These are phyloP conservation scores for Xylocampa areola DNA, from an alignment of 2,888 invertebrate genomes.

Conservation along the genomic window DNA sequence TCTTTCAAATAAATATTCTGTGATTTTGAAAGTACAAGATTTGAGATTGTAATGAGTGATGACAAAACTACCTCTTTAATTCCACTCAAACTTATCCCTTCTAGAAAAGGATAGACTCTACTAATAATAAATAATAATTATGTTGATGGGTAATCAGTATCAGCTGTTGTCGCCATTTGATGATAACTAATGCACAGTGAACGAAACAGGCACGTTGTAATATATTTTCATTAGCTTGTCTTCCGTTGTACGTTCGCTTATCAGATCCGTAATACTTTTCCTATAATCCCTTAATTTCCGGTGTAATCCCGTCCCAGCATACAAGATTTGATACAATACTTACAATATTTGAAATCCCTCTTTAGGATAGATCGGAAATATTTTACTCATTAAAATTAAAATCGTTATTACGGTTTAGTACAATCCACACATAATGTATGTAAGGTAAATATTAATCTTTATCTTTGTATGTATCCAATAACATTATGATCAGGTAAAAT, in stretches of 20 bases:
- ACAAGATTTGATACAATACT: conserved; percentile 28
- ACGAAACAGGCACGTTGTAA: conserved; percentile 28
- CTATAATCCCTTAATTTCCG: conserved; percentile 41
- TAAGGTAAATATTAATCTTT: conserved; percentile 8
- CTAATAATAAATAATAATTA: conserved; percentile 43
- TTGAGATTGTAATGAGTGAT: too few relatives aligned
- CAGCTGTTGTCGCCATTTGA: conserved; percentile 43
- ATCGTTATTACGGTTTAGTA: conserved; percentile 30
- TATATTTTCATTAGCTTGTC: conserved; percentile 17
- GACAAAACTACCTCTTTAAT: too few relatives aligned
- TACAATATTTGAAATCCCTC: conserved; percentile 25
- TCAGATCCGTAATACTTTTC: conserved; percentile 15
- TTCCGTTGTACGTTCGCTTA: conserved; percentile 4
- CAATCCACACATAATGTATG: conserved; percentile 31
- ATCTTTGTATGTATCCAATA: conserved; percentile 6
- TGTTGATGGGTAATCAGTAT: conserved; percentile 39
- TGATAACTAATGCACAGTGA: conserved; percentile 38
- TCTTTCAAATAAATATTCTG: too few relatives aligned
- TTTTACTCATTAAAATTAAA: conserved; percentile 33
- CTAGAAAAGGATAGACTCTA: too few relatives aligned
- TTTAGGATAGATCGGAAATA: conserved; percentile 15
- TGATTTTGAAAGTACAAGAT: too few relatives aligned
- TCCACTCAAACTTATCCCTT: too few relatives aligned
- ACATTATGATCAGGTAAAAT: conserved; percentile 1
- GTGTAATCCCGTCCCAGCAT: conserved; percentile 9